A percentile compares a stretch with the other conserved stretches of the same genome.
phyloP scores from a whole-genome alignment of 1,140 invertebrate genomes.

The Holotrichia oblita region DNA sequence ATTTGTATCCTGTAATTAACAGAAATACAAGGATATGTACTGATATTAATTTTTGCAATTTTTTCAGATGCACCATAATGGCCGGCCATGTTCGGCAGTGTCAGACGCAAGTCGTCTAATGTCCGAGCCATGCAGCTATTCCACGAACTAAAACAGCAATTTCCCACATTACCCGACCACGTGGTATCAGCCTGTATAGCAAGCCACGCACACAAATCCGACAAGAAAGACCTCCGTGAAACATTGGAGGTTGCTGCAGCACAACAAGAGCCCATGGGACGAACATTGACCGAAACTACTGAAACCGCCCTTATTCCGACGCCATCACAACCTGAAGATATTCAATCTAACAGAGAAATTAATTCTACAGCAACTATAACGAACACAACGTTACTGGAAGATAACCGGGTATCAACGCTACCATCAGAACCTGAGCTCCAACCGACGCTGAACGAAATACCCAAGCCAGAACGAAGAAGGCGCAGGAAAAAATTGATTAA shows the following conservation, averaged over 20 bases:
- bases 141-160: conserved; percentile 88
- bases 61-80: conserved; percentile 53
- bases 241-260: conserved; percentile 33
- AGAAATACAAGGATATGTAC: no score
- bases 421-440: background rate
- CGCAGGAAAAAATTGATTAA: conserved; percentile 32
- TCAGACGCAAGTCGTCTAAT: conserved; percentile 66
- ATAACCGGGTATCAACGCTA: background rate
- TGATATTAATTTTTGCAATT: background rate
- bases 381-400: conserved; percentile 14
- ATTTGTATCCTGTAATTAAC: no score
- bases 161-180: conserved; percentile 84
- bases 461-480: conserved; percentile 39
- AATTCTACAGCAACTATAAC: background rate
- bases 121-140: conserved; percentile 90
- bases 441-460: background rate
- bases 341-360: background rate
- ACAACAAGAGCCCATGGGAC: conserved; percentile 41
- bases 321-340: conserved; percentile 21
- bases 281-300: conserved; percentile 29
- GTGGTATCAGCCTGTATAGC: conserved; percentile 72
- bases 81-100: conserved; percentile 58
- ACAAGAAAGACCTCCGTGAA: conserved; percentile 45
- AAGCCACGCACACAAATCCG: conserved; percentile 59
- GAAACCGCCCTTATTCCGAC: conserved; percentile 30